A percentile compares a stretch with the other conserved stretches of the same genome.
phyloP scores from a whole-genome alignment of 2,888 invertebrate genomes.

The Chrysodeixis includens region DNA sequence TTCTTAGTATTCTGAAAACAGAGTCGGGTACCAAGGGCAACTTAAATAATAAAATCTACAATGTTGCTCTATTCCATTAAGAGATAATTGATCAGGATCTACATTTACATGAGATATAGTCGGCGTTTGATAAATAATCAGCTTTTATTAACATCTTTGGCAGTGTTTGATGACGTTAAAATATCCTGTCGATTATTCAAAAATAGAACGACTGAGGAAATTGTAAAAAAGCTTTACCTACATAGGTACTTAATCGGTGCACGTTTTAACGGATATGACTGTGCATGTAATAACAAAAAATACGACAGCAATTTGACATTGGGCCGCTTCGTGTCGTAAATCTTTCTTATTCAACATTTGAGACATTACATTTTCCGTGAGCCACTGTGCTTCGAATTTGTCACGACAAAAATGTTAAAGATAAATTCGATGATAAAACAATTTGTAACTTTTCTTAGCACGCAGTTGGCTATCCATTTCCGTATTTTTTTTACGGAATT shows the following conservation, averaged over 20 bases:
- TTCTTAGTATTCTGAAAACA: background rate
- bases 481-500: too few species aligned
- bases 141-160: too few species aligned
- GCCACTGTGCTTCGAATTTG: slow-evolving; percentile 11
- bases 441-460: background rate
- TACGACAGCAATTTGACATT: slow-evolving; percentile 37
- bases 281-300: background rate
- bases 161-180: too few species aligned
- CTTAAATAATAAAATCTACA: too few species aligned
- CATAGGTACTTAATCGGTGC: background rate
- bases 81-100: too few species aligned
- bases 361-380: slow-evolving; percentile 29
- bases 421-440: background rate
- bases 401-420: slow-evolving; percentile 24
- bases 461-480: background rate
- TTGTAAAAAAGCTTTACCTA: background rate
- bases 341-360: slow-evolving; percentile 33
- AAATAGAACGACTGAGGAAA: too few species aligned
- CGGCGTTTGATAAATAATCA: too few species aligned
- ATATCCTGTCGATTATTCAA: too few species aligned
- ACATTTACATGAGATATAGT: too few species aligned
- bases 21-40: too few species aligned
- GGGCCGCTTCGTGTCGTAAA: slow-evolving; percentile 41
- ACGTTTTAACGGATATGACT: background rate
- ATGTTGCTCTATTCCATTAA: too few species aligned